These are phyloP conservation scores for Tragelaphus buxtoni DNA, from an alignment of 2,113 vertebrate species.

Conservation along the genomic window DNA sequence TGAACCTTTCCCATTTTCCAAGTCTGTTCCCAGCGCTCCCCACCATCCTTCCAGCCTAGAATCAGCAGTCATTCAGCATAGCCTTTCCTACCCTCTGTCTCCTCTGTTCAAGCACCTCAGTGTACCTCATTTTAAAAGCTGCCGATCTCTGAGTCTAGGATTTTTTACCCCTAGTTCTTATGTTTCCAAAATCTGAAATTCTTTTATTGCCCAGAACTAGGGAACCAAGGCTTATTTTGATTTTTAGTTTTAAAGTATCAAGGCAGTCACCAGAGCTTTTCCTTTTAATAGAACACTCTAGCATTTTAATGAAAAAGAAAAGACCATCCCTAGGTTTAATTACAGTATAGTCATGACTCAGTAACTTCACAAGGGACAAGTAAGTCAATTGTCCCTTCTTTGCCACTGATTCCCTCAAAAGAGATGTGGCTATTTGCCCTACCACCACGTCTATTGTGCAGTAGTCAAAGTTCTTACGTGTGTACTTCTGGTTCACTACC, in stretches of 20 bases:
- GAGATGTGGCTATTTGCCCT: background rate
- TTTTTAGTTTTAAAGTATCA: slow-evolving; percentile 35
- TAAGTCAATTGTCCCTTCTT: background rate
- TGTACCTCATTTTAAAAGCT: slow-evolving; percentile 56
- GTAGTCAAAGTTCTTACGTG: slow-evolving; percentile 45
- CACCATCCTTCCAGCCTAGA: background rate
- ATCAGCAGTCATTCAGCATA: background rate
- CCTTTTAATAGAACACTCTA: slow-evolving; percentile 18
- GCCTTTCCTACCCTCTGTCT: background rate
- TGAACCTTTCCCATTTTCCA: slow-evolving; percentile 28
- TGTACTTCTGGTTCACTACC: slow-evolving; percentile 36
- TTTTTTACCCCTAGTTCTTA: background rate
- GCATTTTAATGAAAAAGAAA: slow-evolving; percentile 40
- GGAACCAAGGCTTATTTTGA: slow-evolving; percentile 32
- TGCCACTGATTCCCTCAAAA: slow-evolving; percentile 11
- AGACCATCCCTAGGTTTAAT: background rate
- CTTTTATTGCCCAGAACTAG: slow-evolving; percentile 6
- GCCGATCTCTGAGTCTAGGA: background rate
- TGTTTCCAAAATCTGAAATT: slow-evolving; percentile 26
- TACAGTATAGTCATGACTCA: slow-evolving; percentile 3
- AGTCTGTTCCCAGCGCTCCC: background rate
- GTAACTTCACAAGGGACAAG: background rate
- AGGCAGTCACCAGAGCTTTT: slow-evolving; percentile 21
- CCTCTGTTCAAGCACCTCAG: background rate
- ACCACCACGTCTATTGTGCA: background rate